Base-by-base conservation (phyloP, 2,113 vertebrate genomes). In the Urocynchramus pylzowi region DNA sequence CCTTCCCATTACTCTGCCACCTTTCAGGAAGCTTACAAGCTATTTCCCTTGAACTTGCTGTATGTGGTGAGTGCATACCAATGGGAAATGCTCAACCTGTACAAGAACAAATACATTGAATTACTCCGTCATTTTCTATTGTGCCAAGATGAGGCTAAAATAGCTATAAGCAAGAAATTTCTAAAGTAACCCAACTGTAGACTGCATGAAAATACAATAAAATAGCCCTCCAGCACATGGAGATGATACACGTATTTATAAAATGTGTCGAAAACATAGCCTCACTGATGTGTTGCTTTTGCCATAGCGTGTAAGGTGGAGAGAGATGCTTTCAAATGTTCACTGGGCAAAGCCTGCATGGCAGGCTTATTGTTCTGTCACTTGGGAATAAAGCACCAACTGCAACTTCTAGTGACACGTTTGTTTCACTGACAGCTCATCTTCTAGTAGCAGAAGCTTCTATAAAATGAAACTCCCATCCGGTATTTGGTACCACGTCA, bases 221-320 rank as follows among this genome's bases (percentile, higher is more conserved):
- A 69, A 61, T 19, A 64, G 3, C 10, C 19, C 22, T 80, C 67
- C 33, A 83, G 59, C 71, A 47, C 28, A 28, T 13, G 10, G 30
- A 86, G 31, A 13, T 63, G 24, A 37, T n/a, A 35, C 3, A 79
- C 26, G 11, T 18, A 47, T 87, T 78, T 59, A 44, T n/a, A 81
- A 71, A 84, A 65, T 13, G 7, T 74, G 33, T 54, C 68, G 60
- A 24, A 71, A 81, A n/a, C 22, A 23, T 49, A 69, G 77, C 42
- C 23, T 19, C 42, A 27, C 33, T 56, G n/a, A 63, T 21, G 24
- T 60, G 27, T 39, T 81, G 30, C 10, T 89, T 78, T 87, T 54
- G 2, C 27, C 7, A 1, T 16, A 37, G n/a, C 0, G 0, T 56
- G 11, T 67, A 22, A 53, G 54, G 24, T 2, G 1, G 31, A 70